Evolutionary conservation across 1,140 invertebrate genomes (phyloP).

Genomic region (Manduca sexta): DNA sequence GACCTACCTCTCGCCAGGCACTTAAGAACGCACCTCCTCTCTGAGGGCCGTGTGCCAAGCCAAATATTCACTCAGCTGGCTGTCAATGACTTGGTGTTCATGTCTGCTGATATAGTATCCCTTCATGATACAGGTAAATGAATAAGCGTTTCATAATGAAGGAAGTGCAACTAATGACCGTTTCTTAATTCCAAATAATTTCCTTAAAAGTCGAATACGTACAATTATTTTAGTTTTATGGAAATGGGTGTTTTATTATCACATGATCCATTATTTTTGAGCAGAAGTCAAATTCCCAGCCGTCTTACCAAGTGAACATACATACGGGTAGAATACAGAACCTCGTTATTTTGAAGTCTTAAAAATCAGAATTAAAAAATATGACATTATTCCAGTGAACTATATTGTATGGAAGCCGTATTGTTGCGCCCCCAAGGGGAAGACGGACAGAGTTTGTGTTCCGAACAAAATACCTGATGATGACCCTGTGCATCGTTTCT

Average conservation of each 20-base stretch:
- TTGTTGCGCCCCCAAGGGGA: conserved; percentile 43
- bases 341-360: too few relatives aligned
- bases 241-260: too few relatives aligned
- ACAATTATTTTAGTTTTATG: too few relatives aligned
- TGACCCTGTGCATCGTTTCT: conserved; percentile 47
- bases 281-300: too few relatives aligned
- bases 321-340: too few relatives aligned
- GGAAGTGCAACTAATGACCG: too few relatives aligned
- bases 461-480: conserved; percentile 39
- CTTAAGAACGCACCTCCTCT: conserved; percentile 31
- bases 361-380: too few relatives aligned
- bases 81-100: conserved; percentile 30
- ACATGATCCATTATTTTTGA: too few relatives aligned
- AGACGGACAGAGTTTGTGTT: conserved; percentile 31
- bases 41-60: conserved; percentile 35
- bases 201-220: too few relatives aligned
- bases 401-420: conserved; percentile 44
- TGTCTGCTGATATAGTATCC: conserved; percentile 32
- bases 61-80: conserved; percentile 32
- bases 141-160: background rate
- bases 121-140: conserved; percentile 45
- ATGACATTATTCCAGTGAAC: conserved; percentile 26
- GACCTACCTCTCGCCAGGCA: conserved; percentile 17
- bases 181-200: too few relatives aligned
- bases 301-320: too few relatives aligned